Evolutionary conservation across 2,888 invertebrate genomes (phyloP), one percentile per base, ranked within the genome.

Genomic region (Scaptomyza parva): DNA sequence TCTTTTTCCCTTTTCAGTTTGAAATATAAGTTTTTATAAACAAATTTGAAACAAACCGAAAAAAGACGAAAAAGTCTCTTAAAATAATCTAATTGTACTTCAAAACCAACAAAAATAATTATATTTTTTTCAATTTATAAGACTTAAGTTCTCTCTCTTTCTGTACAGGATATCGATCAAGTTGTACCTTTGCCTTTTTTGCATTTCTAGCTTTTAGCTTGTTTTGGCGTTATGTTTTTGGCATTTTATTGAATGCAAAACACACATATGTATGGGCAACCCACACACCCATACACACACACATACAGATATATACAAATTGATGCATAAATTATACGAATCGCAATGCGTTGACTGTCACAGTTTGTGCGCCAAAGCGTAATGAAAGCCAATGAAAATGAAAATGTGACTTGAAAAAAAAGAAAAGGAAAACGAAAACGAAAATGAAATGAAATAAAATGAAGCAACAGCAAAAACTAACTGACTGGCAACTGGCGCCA

Each of bases 321-420:
- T 76, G 79, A 66, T 83, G 83, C 80, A 86, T 85, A 85, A 79
- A 76, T 82, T 85, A 82, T 76, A 67, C 48, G 65, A 70, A 70
- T 70, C 76, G 82, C 82, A 85, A 79, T 82, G 82, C 83, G 83
- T 80, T 85, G 78, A 70, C 80, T 86, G 86, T 86, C 82, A 79
- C 82, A 79, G 73, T 74, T 55, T 77, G 77, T 77, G 62, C 54
- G 53, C 63, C 53, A 73, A 37, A 65, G 45, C 74, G 51, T 70
- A 73, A 73, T 73, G 70, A 65, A 74, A 73, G 61, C 41, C 72
- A 74, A 74, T 74, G 75, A 65, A 60, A 74, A 74, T 73, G 74
- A 69, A 62, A 78, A 65, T 65, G 65, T 40, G 66, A 65, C 77
- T 71, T 64, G n/a, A n/a, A 28, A 53, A 60, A 58, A 3, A n/a